phyloP scores from a whole-genome alignment of 1,140 invertebrate genomes.

The Drosophila pachea region DNA sequence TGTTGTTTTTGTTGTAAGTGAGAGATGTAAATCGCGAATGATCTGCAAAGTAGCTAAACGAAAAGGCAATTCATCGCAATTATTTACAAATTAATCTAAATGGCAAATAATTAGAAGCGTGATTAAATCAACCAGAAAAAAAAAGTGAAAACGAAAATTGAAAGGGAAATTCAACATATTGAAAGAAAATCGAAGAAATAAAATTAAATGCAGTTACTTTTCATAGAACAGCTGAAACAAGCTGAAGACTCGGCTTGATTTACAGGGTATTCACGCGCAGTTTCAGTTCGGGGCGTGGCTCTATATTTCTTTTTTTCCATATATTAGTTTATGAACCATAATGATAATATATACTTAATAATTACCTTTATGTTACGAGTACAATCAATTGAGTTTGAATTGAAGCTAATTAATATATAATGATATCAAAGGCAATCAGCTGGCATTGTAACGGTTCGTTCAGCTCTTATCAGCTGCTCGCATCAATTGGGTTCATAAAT shows the following conservation, averaged over 20 bases:
- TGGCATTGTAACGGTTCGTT: neutral
- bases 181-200: too few species aligned
- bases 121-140: neutral
- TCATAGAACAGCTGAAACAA: too few species aligned
- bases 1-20: neutral
- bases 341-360: too few species aligned
- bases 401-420: neutral
- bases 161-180: neutral
- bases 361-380: too few species aligned
- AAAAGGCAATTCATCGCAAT: neutral
- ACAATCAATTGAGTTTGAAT: neutral
- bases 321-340: too few species aligned
- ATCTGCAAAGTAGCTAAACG: neutral
- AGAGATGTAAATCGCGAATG: neutral
- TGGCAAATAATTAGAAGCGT: neutral
- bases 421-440: neutral
- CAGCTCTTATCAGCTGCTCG: conserved; percentile 8
- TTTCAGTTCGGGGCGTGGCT: too few species aligned
- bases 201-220: too few species aligned
- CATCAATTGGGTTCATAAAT: conserved; percentile 3
- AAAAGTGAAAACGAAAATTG: neutral
- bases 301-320: too few species aligned
- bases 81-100: neutral
- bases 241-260: too few species aligned
- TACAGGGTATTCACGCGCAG: too few species aligned